Evolutionary conservation across 2,888 invertebrate species (phyloP).

Genomic region (Plutella xylostella): DNA sequence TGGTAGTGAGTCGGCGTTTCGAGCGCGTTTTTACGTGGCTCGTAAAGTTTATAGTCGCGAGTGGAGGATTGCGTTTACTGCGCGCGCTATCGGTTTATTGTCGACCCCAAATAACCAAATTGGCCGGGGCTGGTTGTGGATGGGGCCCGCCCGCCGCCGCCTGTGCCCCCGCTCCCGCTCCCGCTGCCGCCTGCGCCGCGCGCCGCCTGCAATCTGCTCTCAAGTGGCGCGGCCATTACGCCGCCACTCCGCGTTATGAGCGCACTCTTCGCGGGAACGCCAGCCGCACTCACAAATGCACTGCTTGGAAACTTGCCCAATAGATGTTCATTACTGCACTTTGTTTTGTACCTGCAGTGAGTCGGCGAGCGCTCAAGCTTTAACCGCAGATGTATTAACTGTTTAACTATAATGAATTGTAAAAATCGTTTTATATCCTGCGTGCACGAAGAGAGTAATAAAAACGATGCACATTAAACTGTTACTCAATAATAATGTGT

Average conservation of each 20-base stretch:
- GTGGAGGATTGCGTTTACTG: constrained; percentile 69
- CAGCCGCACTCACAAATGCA: constrained; percentile 34
- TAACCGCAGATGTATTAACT: neutral
- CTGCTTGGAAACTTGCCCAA: constrained; percentile 47
- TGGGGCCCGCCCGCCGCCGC: constrained; percentile 24
- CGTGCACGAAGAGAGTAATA: no score
- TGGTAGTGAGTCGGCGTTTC: constrained; percentile 65
- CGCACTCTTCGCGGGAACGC: constrained; percentile 31
- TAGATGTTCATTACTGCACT: constrained; percentile 39
- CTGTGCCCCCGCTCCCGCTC: constrained; percentile 10
- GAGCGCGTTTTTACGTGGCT: constrained; percentile 70
- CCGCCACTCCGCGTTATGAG: constrained; percentile 32
- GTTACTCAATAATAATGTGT: no score
- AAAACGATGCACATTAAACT: no score
- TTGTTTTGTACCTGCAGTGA: constrained; percentile 28
- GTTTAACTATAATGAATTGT: no score
- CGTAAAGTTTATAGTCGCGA: constrained; percentile 70
- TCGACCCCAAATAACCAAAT: constrained; percentile 68
- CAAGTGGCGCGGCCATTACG: constrained; percentile 30
- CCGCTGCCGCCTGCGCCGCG: constrained; percentile 17
- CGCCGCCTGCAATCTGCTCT: constrained; percentile 23
- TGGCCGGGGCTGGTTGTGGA: constrained; percentile 48
- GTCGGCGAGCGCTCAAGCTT: neutral
- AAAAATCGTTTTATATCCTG: no score
- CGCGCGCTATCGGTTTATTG: constrained; percentile 65